A percentile compares a stretch with the other conserved stretches of the same genome.
These are phyloP conservation scores for Caenorhabditis wallacei DNA, from an alignment of 2,888 invertebrate species.

Conservation along the genomic window DNA sequence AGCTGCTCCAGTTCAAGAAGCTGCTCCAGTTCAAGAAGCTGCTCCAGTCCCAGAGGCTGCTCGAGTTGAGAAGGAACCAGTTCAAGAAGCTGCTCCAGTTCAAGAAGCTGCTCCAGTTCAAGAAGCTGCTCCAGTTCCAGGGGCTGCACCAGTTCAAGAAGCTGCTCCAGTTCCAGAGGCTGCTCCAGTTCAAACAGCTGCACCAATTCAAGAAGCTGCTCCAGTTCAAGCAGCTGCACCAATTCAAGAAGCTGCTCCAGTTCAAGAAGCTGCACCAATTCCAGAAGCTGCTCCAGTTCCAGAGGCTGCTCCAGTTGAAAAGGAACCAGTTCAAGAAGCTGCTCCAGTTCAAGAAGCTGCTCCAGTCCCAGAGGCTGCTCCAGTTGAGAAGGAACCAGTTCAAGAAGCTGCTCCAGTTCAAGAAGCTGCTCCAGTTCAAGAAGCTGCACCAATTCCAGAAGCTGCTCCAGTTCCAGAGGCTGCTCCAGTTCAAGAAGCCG, in stretches of 20 bases:
- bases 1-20: conserved; percentile 13
- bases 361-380: conserved; percentile 29
- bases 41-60: conserved; percentile 5
- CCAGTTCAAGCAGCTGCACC: conserved; percentile 3
- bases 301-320: conserved; percentile 3
- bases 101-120: conserved; percentile 22
- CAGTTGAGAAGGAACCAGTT: conserved; percentile 7
- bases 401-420: conserved; percentile 23
- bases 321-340: conserved; percentile 26
- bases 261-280: conserved; percentile 19
- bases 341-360: conserved; percentile 9
- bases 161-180: conserved; percentile 16
- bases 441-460: conserved; percentile 8
- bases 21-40: conserved; percentile 15
- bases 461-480: conserved; percentile 26
- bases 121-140: conserved; percentile 19
- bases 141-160: conserved; percentile 1
- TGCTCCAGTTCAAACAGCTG: conserved; percentile 6
- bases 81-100: conserved; percentile 11
- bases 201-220: conserved; percentile 15
- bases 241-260: conserved; percentile 14
- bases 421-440: conserved; percentile 13
- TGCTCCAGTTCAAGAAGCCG: conserved; percentile 17
- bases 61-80: conserved; percentile 6
- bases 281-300: conserved; percentile 16